phyloP scores from a whole-genome alignment of 2,888 invertebrate genomes.

The Serrognathus titanus region DNA sequence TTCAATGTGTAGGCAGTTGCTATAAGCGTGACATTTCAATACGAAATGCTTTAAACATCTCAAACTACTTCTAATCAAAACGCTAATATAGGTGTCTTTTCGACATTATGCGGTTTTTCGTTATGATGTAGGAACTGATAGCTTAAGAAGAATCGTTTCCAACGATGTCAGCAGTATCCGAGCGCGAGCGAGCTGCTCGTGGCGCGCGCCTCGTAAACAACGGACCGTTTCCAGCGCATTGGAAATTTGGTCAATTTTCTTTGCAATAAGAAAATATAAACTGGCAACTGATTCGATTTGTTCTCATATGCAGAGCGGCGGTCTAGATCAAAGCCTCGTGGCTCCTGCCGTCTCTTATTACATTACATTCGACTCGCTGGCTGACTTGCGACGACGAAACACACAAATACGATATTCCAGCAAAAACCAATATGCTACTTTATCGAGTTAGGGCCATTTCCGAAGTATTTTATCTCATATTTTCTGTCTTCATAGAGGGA shows the following conservation, averaged over 20 bases:
- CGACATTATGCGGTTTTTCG: too few relatives aligned
- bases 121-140: too few relatives aligned
- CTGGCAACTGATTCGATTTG: constrained; percentile 46
- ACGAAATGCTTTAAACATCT: too few relatives aligned
- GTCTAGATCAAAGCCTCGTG: constrained; percentile 10
- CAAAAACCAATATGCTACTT: constrained; percentile 16
- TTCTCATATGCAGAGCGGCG: constrained; percentile 43
- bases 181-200: neutral
- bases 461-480: neutral
- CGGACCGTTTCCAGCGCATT: constrained; percentile 23
- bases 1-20: too few relatives aligned
- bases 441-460: constrained; percentile 15
- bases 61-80: too few relatives aligned
- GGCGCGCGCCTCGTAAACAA: too few relatives aligned
- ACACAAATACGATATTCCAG: constrained; percentile 14
- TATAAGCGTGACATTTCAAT: too few relatives aligned
- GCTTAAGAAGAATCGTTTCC: too few relatives aligned
- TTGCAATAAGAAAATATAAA: constrained; percentile 39
- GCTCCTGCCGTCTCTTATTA: constrained; percentile 21
- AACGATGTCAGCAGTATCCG: neutral
- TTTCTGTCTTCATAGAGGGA: too few relatives aligned
- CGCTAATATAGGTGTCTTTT: too few relatives aligned
- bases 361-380: constrained; percentile 18
- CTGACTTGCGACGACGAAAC: constrained; percentile 9
- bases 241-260: constrained; percentile 40